Percentiles rank a stretch among this genome's conserved stretches.
Conservation (phyloP, 2,888 invertebrate species). For the Conomelus anceps region DNA sequence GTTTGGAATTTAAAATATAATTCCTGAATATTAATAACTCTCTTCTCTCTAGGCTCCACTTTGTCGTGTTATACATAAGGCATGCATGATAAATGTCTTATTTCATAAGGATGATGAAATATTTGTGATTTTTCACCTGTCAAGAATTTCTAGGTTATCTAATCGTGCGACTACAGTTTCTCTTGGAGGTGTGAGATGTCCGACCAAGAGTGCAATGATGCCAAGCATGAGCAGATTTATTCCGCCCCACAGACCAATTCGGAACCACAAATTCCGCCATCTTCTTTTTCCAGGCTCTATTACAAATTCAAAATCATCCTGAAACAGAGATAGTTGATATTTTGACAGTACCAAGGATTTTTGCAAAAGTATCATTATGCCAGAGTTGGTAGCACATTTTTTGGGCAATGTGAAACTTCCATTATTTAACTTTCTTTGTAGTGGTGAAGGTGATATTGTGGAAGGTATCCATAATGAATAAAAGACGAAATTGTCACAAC, state of each 20-base stretch:
- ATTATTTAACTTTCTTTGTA: too few species aligned
- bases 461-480: too few species aligned
- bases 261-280: slow-evolving; percentile 18
- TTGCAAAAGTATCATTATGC: too few species aligned
- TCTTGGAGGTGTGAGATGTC: slow-evolving; percentile 22
- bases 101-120: slow-evolving; percentile 13
- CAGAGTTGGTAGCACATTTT: neutral
- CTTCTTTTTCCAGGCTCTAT: slow-evolving; percentile 21
- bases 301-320: slow-evolving; percentile 24
- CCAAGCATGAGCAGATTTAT: slow-evolving; percentile 22
- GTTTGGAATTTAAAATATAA: too few species aligned
- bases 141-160: slow-evolving; percentile 19
- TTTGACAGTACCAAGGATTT: too few species aligned
- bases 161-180: slow-evolving; percentile 15
- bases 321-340: neutral
- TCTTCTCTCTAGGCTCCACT: too few species aligned
- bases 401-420: neutral
- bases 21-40: too few species aligned
- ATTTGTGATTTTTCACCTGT: slow-evolving; percentile 22
- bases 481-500: too few species aligned
- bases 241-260: slow-evolving; percentile 16
- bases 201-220: slow-evolving; percentile 22
- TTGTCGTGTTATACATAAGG: too few species aligned
- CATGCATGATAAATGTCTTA: neutral
- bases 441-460: too few species aligned